These are phyloP conservation scores for Acromyrmex heyeri DNA, from an alignment of 1,140 invertebrate genomes.

Conservation along the genomic window DNA sequence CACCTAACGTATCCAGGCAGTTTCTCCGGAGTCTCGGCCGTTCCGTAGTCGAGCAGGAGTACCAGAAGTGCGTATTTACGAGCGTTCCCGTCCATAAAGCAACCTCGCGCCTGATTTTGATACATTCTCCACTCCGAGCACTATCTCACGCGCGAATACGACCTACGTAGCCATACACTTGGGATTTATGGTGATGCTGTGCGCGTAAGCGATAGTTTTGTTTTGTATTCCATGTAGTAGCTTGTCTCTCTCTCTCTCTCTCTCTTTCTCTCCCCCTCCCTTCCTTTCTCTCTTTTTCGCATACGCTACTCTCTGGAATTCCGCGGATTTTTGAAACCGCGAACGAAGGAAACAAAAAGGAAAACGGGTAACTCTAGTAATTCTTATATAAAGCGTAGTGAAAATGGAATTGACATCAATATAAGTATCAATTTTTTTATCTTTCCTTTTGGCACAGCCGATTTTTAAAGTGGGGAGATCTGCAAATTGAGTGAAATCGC, in stretches of 20 bases:
- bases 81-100: slow-evolving; percentile 87
- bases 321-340: neutral
- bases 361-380: neutral
- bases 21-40: slow-evolving; percentile 81
- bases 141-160: slow-evolving; percentile 87
- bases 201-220: slow-evolving; percentile 79
- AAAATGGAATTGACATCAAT: slow-evolving; percentile 19
- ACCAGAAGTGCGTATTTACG: slow-evolving; percentile 87
- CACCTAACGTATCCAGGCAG: slow-evolving; percentile 79
- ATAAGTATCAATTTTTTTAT: neutral
- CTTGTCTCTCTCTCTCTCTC: slow-evolving; percentile 46
- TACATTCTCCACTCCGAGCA: slow-evolving; percentile 85
- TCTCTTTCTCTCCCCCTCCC: slow-evolving; percentile 30
- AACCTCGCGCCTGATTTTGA: slow-evolving; percentile 87
- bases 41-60: slow-evolving; percentile 80
- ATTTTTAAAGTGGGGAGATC: neutral
- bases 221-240: slow-evolving; percentile 73
- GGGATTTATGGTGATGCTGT: slow-evolving; percentile 85
- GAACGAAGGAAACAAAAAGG: neutral
- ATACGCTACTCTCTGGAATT: slow-evolving; percentile 23
- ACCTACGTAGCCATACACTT: slow-evolving; percentile 85
- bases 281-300: slow-evolving; percentile 27
- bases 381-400: neutral
- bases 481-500: neutral
- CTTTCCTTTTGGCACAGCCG: neutral